phyloP scores from a whole-genome alignment of 37 sponge, comb jelly and placozoan species.

The Chondrosia reniformis region DNA sequence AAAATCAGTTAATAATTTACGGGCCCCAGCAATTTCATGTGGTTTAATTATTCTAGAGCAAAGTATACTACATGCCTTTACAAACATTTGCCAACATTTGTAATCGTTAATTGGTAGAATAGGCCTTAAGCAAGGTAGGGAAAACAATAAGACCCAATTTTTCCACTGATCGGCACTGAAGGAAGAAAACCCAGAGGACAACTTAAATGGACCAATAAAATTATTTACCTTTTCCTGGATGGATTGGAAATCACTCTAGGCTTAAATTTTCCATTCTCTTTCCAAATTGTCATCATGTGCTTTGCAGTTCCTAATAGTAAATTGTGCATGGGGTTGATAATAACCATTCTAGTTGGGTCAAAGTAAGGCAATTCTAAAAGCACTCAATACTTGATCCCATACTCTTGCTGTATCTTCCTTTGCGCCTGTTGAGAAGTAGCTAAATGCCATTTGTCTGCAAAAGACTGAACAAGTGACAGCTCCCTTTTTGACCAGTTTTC shows the following conservation, averaged over 20 bases:
- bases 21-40: background rate
- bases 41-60: background rate
- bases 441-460: background rate
- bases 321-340: slow-evolving; percentile 61
- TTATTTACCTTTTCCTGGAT: slow-evolving; percentile 30
- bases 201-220: slow-evolving; percentile 7
- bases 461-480: background rate
- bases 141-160: slow-evolving; percentile 7
- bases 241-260: background rate
- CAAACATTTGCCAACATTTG: slow-evolving; percentile 4
- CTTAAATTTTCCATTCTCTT: background rate
- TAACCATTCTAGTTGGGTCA: slow-evolving; percentile 28
- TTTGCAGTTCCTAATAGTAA: slow-evolving; percentile 45
- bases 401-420: background rate
- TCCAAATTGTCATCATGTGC: slow-evolving; percentile 4
- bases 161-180: slow-evolving; percentile 23
- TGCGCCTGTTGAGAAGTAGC: slow-evolving; percentile 5
- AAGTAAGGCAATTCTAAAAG: slow-evolving; percentile 34
- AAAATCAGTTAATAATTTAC: background rate
- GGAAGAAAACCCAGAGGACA: background rate
- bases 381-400: slow-evolving; percentile 35
- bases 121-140: background rate
- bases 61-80: slow-evolving; percentile 2
- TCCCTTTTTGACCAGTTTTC: slow-evolving; percentile 21
- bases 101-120: background rate